Evolutionary conservation across 2,888 invertebrate genomes (phyloP).

Genomic region (Linnaemya tessellans): DNA sequence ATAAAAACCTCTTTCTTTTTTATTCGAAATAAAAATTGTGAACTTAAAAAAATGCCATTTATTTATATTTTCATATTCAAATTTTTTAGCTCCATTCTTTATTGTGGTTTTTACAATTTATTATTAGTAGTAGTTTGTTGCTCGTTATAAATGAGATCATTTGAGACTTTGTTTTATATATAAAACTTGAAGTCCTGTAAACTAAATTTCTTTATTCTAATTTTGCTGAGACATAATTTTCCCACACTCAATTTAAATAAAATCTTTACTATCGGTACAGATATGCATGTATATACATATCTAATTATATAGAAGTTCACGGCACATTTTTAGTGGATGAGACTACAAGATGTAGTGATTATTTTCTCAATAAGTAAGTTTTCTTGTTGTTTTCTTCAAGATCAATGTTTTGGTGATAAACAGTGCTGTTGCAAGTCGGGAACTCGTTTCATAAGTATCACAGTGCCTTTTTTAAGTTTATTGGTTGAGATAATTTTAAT

Average conservation of each 20-base stretch:
- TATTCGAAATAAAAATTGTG: too few relatives aligned
- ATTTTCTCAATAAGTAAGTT: slow-evolving; percentile 8
- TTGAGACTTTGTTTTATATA: slow-evolving; percentile 73
- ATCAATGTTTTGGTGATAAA: neutral
- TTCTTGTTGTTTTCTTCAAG: neutral
- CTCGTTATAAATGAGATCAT: slow-evolving; percentile 75
- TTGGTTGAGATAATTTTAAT: slow-evolving; percentile 47
- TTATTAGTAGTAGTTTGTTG: slow-evolving; percentile 66
- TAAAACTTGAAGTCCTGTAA: slow-evolving; percentile 61
- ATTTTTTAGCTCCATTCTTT: neutral
- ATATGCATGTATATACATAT: neutral
- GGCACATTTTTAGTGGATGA: slow-evolving; percentile 45
- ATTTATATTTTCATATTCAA: too few relatives aligned
- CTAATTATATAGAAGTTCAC: neutral
- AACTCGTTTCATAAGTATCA: neutral
- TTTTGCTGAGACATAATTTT: too few relatives aligned
- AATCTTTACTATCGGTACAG: neutral
- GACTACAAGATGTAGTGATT: slow-evolving; percentile 46
- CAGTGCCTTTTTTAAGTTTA: neutral
- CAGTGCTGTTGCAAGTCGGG: neutral
- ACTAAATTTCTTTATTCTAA: neutral
- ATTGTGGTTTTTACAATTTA: slow-evolving; percentile 56
- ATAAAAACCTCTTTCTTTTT: too few relatives aligned
- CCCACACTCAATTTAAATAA: slow-evolving; percentile 6
- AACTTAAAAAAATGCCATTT: too few relatives aligned